These are phyloP conservation scores for Neotoxoptera formosana DNA, from an alignment of 1,140 invertebrate genomes.

Conservation along the genomic window DNA sequence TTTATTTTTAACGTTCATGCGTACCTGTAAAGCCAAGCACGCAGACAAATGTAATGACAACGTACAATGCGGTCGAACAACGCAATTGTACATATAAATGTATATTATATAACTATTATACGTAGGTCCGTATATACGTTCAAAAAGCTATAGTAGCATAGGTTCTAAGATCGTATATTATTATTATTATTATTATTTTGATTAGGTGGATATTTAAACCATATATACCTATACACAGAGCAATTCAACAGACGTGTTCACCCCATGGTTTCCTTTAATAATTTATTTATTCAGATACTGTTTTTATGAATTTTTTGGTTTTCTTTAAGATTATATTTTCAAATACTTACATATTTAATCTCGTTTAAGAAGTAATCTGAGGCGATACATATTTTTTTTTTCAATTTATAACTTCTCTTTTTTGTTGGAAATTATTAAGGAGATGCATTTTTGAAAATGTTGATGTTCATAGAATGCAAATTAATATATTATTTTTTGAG, in stretches of 20 bases:
- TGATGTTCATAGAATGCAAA: background rate
- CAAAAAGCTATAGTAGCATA: slow-evolving; percentile 22
- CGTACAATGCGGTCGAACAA: slow-evolving; percentile 41
- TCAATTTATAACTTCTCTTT: background rate
- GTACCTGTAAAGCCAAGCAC: slow-evolving; percentile 53
- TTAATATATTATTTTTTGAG: background rate
- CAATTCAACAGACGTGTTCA: background rate
- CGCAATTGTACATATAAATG: slow-evolving; percentile 23
- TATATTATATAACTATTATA: slow-evolving; percentile 14
- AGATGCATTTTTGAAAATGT: background rate
- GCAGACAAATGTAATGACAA: slow-evolving; percentile 6
- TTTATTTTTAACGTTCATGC: background rate
- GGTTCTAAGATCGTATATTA: slow-evolving; percentile 8
- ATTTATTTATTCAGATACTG: background rate
- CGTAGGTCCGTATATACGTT: slow-evolving; percentile 21
- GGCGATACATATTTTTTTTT: background rate
- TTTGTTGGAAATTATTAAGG: background rate
- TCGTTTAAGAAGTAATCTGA: background rate
- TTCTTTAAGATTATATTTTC: background rate
- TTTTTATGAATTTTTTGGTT: too few relatives aligned
- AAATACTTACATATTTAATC: background rate
- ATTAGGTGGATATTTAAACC: slow-evolving; percentile 24
- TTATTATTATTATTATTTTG: background rate
- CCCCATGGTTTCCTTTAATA: background rate
- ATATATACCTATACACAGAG: background rate